Evolutionary conservation across 2,888 invertebrate genomes (phyloP), one percentile per base, ranked within the genome.

Genomic region (Cartodere bifasciata): DNA sequence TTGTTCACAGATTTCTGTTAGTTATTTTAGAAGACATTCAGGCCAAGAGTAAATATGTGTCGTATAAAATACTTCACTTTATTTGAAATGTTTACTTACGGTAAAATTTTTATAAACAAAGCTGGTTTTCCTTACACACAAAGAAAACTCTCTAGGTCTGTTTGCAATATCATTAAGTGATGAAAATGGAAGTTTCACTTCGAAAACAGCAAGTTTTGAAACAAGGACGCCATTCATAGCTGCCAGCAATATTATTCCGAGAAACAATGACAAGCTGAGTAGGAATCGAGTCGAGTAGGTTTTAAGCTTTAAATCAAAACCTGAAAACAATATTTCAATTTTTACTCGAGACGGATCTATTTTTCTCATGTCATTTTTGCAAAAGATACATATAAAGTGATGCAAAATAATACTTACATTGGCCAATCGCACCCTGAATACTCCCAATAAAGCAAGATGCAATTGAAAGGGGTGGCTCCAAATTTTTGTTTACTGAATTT

Each of bases 81-180:
- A n/a, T 20, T 9, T 7, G 20, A 7, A 20, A 7, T 7, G 20
- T 9, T 9, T 23, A 23, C 11, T 23, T 44, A 55, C 55, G 17
- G 46, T 47, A 31, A 60, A 53, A 33, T 52, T 46, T 25, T 52
- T 48, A 26, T 58, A 58, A 13, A 61, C 62, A 32, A 51, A 55
- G 41, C 59, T 63, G 22, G 53, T 48, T 20, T 50, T 55, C 31
- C 64, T 49, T n/a, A 64, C 36, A 40, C 65, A 64, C 16, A 64
- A 34, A 2, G 57, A 53, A n/a, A n/a, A n/a, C 37, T 61, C 55
- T 4, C 50, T 53, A 27, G 47, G 44, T 28, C 49, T 46, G 5
- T 39, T 32, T 10, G 42, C 41, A 7, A 63, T 45, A n/a, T 62
- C 61, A 1, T 55, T 38, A n/a, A 65, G 42, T 24, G 49, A 49